phyloP scores from a whole-genome alignment of 1,140 invertebrate species.

The Atopsyche davidsoni region DNA sequence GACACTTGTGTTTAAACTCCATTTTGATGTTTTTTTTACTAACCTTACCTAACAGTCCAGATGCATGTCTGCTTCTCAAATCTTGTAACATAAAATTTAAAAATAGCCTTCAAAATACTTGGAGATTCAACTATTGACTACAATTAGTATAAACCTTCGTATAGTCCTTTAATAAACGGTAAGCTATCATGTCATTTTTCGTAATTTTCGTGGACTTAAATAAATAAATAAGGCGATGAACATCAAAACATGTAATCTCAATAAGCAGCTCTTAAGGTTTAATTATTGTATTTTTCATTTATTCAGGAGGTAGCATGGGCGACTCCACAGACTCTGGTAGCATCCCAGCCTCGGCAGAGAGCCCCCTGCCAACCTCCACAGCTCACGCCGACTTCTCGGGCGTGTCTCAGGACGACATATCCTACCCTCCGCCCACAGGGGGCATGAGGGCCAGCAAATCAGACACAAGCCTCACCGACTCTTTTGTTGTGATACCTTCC shows the following conservation, averaged over 20 bases:
- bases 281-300: neutral
- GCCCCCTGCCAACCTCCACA: slow-evolving; percentile 18
- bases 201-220: too few relatives aligned
- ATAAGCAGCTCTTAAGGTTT: neutral
- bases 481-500: slow-evolving; percentile 74
- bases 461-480: slow-evolving; percentile 84
- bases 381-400: slow-evolving; percentile 14
- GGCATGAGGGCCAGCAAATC: slow-evolving; percentile 76
- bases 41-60: too few relatives aligned
- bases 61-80: too few relatives aligned
- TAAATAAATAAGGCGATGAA: too few relatives aligned
- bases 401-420: slow-evolving; percentile 21
- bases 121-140: too few relatives aligned
- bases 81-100: too few relatives aligned
- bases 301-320: slow-evolving; percentile 42
- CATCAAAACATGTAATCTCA: too few relatives aligned
- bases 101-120: too few relatives aligned
- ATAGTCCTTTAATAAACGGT: too few relatives aligned
- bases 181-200: too few relatives aligned
- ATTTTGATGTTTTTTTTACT: slow-evolving; percentile 5
- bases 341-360: slow-evolving; percentile 17
- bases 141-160: too few relatives aligned
- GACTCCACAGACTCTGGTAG: slow-evolving; percentile 41
- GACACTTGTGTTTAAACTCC: slow-evolving; percentile 16
- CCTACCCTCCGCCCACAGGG: slow-evolving; percentile 24